These are phyloP conservation scores for Aphodius granarius DNA, from an alignment of 2,888 invertebrate genomes.

Conservation along the genomic window DNA sequence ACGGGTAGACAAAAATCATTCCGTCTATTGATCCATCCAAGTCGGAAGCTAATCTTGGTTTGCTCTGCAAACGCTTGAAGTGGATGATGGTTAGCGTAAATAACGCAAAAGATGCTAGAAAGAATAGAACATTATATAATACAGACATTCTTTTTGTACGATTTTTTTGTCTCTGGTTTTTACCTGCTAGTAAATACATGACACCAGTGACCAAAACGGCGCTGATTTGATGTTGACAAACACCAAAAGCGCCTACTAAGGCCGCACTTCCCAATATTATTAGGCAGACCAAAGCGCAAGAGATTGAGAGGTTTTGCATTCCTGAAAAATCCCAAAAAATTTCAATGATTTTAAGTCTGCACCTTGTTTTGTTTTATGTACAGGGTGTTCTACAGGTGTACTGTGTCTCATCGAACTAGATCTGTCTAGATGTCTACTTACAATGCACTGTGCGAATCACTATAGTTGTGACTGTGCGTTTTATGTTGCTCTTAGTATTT, in stretches of 20 bases:
- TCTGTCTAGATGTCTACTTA: too few species aligned
- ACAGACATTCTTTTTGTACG: neutral
- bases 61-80: constrained; percentile 79
- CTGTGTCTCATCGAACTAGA: too few species aligned
- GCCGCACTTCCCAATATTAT: constrained; percentile 87
- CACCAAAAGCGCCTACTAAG: constrained; percentile 84
- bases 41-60: constrained; percentile 61
- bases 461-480: too few species aligned
- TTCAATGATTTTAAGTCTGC: neutral
- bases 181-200: constrained; percentile 91
- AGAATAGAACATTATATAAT: constrained; percentile 19
- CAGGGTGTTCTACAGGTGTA: neutral
- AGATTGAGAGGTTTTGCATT: constrained; percentile 95
- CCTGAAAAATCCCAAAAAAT: constrained; percentile 57
- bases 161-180: neutral
- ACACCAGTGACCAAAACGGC: constrained; percentile 93
- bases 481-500: too few species aligned
- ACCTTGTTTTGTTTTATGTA: neutral
- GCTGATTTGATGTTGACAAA: constrained; percentile 89
- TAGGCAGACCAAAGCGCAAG: constrained; percentile 89
- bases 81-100: constrained; percentile 92
- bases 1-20: constrained; percentile 57
- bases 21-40: constrained; percentile 73
- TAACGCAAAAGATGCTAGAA: constrained; percentile 82
- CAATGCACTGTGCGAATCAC: too few species aligned